phyloP scores from a whole-genome alignment of 2,888 invertebrate genomes.

The Drosophila mercatorum region DNA sequence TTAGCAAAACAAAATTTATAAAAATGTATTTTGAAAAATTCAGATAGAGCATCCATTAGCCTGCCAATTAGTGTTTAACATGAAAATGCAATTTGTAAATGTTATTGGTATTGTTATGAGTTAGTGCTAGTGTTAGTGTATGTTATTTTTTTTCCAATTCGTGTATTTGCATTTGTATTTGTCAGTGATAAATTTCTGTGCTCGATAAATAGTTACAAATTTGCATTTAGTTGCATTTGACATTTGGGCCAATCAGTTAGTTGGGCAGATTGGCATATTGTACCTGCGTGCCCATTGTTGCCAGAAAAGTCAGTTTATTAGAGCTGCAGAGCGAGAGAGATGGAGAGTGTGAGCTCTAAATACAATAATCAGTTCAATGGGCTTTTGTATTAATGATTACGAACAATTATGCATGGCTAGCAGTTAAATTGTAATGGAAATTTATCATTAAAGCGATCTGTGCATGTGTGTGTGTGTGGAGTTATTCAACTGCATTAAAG shows the following conservation, averaged over 20 bases:
- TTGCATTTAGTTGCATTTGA: conserved; percentile 40
- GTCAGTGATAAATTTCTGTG: conserved; percentile 35
- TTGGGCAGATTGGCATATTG: conserved; percentile 3
- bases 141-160: background rate
- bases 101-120: conserved; percentile 40
- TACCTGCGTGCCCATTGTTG: conserved; percentile 7
- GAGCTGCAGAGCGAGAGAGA: background rate
- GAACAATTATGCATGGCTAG: conserved; percentile 19
- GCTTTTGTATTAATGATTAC: conserved; percentile 33
- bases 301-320: conserved; percentile 38
- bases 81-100: conserved; percentile 48
- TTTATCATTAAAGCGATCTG: background rate
- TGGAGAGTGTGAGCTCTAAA: background rate
- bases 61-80: background rate
- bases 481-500: conserved; percentile 4
- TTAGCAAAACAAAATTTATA: background rate
- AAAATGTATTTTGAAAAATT: background rate
- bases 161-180: conserved; percentile 26
- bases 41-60: background rate
- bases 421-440: conserved; percentile 28
- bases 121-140: conserved; percentile 10
- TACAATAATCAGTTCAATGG: conserved; percentile 46
- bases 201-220: conserved; percentile 46
- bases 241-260: conserved; percentile 32
- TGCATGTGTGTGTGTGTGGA: background rate